Evolutionary conservation across 2,797 vertebrate species (phyloP), one percentile per base, ranked within the genome.

Genomic region (Coilia nasus): DNA sequence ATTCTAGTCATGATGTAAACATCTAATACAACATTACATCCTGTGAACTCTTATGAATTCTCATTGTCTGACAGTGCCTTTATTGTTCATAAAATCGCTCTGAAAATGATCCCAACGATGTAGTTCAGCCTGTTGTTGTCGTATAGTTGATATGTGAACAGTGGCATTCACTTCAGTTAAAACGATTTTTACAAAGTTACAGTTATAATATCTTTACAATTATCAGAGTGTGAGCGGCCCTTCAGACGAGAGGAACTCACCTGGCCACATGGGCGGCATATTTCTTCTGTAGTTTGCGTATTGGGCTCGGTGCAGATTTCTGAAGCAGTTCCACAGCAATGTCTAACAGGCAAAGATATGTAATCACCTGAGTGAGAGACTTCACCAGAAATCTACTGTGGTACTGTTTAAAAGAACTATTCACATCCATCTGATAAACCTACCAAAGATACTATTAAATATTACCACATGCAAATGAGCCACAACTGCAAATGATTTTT

Each of bases 291-390:
- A 99, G 97, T 80, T 98, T 97, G 75, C 97, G 94, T 85, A 99
- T 97, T 21, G 98, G 98, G 90, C 97, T 99, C 47, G 98, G 98
- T 86, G 98, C 98, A 83, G 98, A 97, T 88, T 98, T 99, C 91
- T 99, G 98, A 89, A 99, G 96, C 89, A 99, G 90, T 92, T 99
- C 98, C 7, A 99, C 98, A 0, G 98, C 98, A 86, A 99, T 99
- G 92, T 99, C 98, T 99, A 90, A 0, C 78, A 83, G 23, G 0
- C 86, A 17, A 80, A 23, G 4, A 54, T 82, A 0, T 0, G 62
- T 3, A 60, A 64, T 85, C 21, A 47, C 23, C 23, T 3, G 1
- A 19, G 25, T 15, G 67, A 19, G 12, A 31, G 5, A 75, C 67
- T 75, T 19, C 15, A 75, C 31, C 28, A 75, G 6, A 35, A 41